phyloP scores from a whole-genome alignment of 2,888 invertebrate genomes.

The Harpalus rufipes region DNA sequence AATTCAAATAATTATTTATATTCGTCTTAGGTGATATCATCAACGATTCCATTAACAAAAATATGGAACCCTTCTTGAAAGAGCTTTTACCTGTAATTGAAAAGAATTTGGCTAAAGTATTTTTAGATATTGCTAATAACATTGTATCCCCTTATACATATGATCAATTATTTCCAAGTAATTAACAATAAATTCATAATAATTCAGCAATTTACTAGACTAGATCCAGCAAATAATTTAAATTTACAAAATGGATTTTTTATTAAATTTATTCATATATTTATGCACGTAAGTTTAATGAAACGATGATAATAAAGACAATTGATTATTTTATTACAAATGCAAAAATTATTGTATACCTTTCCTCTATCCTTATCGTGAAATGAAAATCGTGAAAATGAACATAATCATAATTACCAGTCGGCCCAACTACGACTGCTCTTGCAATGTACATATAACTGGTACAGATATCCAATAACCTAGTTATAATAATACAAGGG shows the following conservation, averaged over 20 bases:
- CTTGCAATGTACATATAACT: too few species aligned
- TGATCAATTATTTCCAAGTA: slow-evolving; percentile 78
- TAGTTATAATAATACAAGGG: too few species aligned
- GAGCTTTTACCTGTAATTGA: slow-evolving; percentile 80
- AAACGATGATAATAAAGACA: slow-evolving; percentile 24
- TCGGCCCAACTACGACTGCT: too few species aligned
- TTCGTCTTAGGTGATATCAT: slow-evolving; percentile 77
- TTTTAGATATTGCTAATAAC: slow-evolving; percentile 78
- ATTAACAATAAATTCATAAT: slow-evolving; percentile 25
- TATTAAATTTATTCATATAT: slow-evolving; percentile 14
- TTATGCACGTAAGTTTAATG: slow-evolving; percentile 15
- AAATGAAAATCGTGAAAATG: neutral
- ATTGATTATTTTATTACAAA: slow-evolving; percentile 4
- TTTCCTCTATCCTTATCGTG: neutral
- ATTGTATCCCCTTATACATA: slow-evolving; percentile 78
- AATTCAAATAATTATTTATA: slow-evolving; percentile 9
- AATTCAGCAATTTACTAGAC: slow-evolving; percentile 14
- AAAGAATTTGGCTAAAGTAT: slow-evolving; percentile 76
- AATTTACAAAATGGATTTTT: slow-evolving; percentile 17
- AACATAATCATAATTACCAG: too few species aligned
- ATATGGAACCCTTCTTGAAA: slow-evolving; percentile 78
- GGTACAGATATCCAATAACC: too few species aligned
- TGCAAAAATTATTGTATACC: neutral
- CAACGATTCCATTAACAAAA: slow-evolving; percentile 80
- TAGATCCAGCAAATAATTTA: neutral